Conservation (phyloP, 2,113 vertebrate genomes). For the Hemichromis elongatus region DNA sequence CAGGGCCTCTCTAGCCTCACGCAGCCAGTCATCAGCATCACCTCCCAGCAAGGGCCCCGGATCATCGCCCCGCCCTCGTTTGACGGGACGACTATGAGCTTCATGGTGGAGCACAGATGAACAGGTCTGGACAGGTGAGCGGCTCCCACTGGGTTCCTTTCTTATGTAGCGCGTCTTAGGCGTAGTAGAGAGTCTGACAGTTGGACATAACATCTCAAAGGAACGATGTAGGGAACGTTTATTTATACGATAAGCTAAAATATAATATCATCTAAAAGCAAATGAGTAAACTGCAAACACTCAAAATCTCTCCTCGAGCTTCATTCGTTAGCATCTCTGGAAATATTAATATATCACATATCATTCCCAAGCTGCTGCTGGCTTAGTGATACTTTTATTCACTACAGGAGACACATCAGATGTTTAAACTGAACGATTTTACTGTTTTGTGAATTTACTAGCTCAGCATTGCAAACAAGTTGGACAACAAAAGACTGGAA, state of each 20-base stretch:
- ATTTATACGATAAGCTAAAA: fast-evolving
- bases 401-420: no score
- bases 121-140: conserved; percentile 10
- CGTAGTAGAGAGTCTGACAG: background rate
- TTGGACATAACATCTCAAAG: fast-evolving
- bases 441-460: no score
- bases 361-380: background rate
- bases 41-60: conserved; percentile 83
- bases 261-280: background rate
- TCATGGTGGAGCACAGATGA: conserved; percentile 95
- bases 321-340: background rate
- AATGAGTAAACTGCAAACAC: background rate
- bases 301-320: background rate
- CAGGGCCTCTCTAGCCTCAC: conserved; percentile 62
- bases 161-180: background rate
- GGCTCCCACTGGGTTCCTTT: background rate
- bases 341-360: background rate
- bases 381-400: background rate
- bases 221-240: fast-evolving
- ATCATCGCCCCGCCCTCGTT: conserved; percentile 92
- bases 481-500: no score
- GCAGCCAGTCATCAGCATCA: conserved; percentile 88
- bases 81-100: conserved; percentile 96
- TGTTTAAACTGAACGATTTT: no score
- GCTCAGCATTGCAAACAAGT: no score